A percentile compares a stretch with the other conserved stretches of the same genome.
phyloP scores from a whole-genome alignment of 2,888 invertebrate species.

The Spisula subtruncata region DNA sequence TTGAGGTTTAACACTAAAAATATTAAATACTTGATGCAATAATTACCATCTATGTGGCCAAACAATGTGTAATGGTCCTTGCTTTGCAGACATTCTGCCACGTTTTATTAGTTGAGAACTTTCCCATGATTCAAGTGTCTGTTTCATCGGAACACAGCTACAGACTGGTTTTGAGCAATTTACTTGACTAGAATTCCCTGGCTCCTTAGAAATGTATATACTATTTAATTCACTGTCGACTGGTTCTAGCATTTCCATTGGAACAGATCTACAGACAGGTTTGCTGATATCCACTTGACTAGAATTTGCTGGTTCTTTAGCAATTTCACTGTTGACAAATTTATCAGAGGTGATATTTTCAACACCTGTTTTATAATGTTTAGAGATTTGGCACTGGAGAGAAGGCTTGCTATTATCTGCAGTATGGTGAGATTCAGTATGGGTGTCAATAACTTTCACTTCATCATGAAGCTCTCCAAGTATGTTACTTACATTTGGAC shows the following conservation, averaged over 20 bases:
- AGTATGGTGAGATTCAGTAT: background rate
- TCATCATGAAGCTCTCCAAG: background rate
- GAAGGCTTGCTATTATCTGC: background rate
- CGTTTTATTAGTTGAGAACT: background rate
- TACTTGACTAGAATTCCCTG: background rate
- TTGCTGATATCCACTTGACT: background rate
- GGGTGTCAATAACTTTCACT: background rate
- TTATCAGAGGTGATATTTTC: background rate
- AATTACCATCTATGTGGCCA: conserved; percentile 92
- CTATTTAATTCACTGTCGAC: background rate
- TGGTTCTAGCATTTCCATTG: background rate
- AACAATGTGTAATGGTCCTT: conserved; percentile 89
- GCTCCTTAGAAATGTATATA: background rate
- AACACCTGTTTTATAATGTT: background rate
- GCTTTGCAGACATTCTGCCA: background rate
- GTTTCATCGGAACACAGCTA: background rate
- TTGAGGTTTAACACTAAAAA: background rate
- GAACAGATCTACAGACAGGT: background rate
- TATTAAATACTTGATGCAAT: background rate
- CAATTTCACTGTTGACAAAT: background rate
- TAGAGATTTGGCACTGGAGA: background rate
- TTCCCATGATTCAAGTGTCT: conserved; percentile 1
- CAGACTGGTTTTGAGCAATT: background rate
- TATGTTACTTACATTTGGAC: background rate
- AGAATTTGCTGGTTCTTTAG: background rate